Conservation (phyloP, 2,888 invertebrate species). For the Orthosia incerta region DNA sequence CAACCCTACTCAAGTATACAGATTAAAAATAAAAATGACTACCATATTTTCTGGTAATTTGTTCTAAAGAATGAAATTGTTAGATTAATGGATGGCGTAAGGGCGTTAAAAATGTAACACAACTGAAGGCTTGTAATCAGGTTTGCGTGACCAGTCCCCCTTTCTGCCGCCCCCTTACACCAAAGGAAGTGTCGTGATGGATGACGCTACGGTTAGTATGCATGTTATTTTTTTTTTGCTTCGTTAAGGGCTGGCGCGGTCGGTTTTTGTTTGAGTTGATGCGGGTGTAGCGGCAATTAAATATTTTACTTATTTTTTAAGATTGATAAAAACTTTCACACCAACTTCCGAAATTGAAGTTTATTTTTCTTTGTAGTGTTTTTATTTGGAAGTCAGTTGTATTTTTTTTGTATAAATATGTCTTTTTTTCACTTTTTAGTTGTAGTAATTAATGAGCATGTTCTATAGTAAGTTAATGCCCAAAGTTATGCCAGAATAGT, state of each 20-base stretch:
- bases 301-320: no score
- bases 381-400: no score
- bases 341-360: no score
- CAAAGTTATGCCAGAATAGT: no score
- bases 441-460: no score
- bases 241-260: conserved; percentile 30
- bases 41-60: conserved; percentile 54
- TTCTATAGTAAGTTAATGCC: no score
- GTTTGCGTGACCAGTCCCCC: conserved; percentile 71
- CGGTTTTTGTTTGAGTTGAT: conserved; percentile 16
- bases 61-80: conserved; percentile 58
- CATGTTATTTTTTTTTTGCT: conserved; percentile 49
- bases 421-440: no score
- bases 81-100: conserved; percentile 62
- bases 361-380: no score
- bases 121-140: conserved; percentile 70
- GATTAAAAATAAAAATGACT: conserved; percentile 40
- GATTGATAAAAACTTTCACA: no score
- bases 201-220: conserved; percentile 63
- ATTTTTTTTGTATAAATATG: no score
- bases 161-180: not conserved
- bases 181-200: conserved; percentile 71
- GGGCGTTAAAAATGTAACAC: conserved; percentile 54
- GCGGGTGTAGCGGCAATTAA: not conserved
- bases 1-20: conserved; percentile 55